Evolutionary conservation across 1,140 invertebrate species (phyloP).

Genomic region (Cydia splendana): DNA sequence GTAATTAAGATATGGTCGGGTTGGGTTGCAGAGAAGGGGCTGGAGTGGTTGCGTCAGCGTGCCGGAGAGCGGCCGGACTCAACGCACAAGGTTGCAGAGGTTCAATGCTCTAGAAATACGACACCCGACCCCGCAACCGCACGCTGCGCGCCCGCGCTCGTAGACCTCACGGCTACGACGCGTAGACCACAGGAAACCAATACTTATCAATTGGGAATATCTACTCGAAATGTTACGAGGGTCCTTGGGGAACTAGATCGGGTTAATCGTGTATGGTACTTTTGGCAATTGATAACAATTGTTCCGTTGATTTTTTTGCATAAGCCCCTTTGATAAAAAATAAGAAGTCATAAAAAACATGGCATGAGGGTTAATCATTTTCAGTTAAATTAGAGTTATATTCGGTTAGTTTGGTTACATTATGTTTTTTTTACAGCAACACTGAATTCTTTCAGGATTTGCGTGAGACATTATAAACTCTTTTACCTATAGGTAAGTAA

Average conservation of each 20-base stretch:
- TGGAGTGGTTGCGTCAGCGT: constrained; percentile 71
- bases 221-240: neutral
- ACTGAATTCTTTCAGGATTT: neutral
- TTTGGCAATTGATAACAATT: constrained; percentile 6
- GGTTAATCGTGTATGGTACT: constrained; percentile 32
- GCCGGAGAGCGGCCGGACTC: constrained; percentile 72
- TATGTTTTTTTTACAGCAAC: too few relatives aligned
- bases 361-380: neutral
- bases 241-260: constrained; percentile 27
- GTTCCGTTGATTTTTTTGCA: neutral
- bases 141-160: constrained; percentile 38
- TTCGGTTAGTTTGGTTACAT: too few relatives aligned
- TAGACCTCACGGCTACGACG: constrained; percentile 52
- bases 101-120: constrained; percentile 79
- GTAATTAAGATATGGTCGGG: constrained; percentile 67
- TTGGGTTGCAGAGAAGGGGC: constrained; percentile 70
- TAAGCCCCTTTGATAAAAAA: too few relatives aligned
- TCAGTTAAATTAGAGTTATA: neutral
- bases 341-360: too few relatives aligned
- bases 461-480: neutral
- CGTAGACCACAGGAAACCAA: constrained; percentile 45
- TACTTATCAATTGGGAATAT: constrained; percentile 14
- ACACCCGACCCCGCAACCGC: constrained; percentile 69
- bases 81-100: constrained; percentile 79
- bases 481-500: neutral